Base-by-base conservation (phyloP, 2,797 vertebrate species). In the Clamator glandarius region DNA sequence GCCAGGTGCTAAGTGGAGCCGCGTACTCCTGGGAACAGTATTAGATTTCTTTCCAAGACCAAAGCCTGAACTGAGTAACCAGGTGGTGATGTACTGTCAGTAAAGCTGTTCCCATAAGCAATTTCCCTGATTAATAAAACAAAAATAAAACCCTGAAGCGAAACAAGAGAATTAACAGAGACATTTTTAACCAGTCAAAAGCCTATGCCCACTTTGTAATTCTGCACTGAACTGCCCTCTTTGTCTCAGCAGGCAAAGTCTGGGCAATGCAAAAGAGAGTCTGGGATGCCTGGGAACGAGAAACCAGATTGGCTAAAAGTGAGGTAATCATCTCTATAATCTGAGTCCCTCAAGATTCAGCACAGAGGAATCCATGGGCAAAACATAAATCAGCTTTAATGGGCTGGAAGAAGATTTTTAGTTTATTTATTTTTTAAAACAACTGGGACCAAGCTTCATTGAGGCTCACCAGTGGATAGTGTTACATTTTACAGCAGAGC, bases 341-440 rank as follows among this genome's bases (percentile, higher is more conserved):
- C 96, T 67, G 90, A 72, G 67, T 96, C 89, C 92, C 87, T 96
- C 88, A 93, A 92, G 96, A 91, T 93, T 62, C 82, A 89, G 91
- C 73, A 82, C 82, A 63, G 78, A 97, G 76, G 93, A 97, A 93
- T 96, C 96, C 79, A 78, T 39, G 52, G 84, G 94, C 91, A 97
- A 97, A 97, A 95, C 89, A 96, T 77, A 97, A 97, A 96, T 97
- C 93, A 96, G 85, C 87, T 97, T 97, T 97, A 97, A 96, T 96
- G 96, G 95, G 92, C 97, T 97, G 95, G 96, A 96, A 97, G 95
- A 96, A 90, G 77, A 96, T 97, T 97, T 97, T 94, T 86, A 96
- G 96, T 96, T 98, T 97, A 96, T 98, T 97, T 97, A 94, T 96
- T 98, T 97, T 96, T 94, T 97, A 97, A 97, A 97, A 97, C 96